Evolutionary conservation across 2,797 vertebrate species (phyloP), one percentile per base, ranked within the genome.

Genomic region (Manis javanica): DNA sequence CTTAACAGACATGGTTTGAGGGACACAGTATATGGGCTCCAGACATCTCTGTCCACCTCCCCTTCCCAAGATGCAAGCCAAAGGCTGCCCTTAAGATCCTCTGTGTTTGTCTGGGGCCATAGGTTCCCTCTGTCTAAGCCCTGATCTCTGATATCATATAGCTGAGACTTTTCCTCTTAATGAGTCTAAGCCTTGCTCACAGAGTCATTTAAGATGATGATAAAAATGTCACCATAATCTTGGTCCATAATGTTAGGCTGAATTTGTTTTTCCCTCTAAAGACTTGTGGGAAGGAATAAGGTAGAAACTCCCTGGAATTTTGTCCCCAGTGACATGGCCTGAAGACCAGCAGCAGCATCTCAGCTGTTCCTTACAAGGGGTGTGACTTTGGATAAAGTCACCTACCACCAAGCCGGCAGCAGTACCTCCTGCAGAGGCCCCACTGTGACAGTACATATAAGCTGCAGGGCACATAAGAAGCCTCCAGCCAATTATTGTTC

Each of bases 401-500:
- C 64, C 69, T 24, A 8, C 10, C 53, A 34, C 74, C 63, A 18
- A 64, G 9, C 3, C 11, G 31, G 37, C 12, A 66, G 37, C 12
- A 31, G 6, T 24, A 1, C n/a, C 24, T 31, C 26, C 19, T 23
- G 23, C 29, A 23, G 57, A 29, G 53, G 19, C 79, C 31, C 24
- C 39, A 34, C 1, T 24, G 53, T 0, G 0, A 8, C 5, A 1
- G n/a, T 8, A 19, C 31, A 12, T 0, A 1, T 2, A 57, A 37
- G 59, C 42, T 21, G 2, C 7, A 0, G 0, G 23, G 26, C 42
- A 1, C 31, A 5, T 23, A 64, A 3, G 55, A 39, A 83, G 16
- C n/a, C 29, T 26, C 10, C 21, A 3, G 0, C 11, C 5, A 42
- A 37, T 0, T 3, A 31, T 0, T 3, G 21, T 31, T 23, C 31